Evolutionary conservation across 2,888 invertebrate species (phyloP), one percentile per base, ranked within the genome.

Genomic region (Thereva unica): DNA sequence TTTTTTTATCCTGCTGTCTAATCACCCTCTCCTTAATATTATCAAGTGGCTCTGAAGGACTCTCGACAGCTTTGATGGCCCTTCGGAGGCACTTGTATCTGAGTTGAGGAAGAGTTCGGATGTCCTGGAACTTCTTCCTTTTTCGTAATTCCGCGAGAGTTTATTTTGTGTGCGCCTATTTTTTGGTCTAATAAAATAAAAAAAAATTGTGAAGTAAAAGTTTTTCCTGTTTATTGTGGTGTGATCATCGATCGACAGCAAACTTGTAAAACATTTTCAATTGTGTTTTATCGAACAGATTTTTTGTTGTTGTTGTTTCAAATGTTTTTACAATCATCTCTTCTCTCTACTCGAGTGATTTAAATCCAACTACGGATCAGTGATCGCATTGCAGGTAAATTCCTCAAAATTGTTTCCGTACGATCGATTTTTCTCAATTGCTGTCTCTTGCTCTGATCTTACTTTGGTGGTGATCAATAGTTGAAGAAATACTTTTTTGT

Each of bases 41-140:
- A 23, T 23, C 23, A 23, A 23, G 40, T 53, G 47, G 7, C 38
- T 35, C 35, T 52, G 42, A 40, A 65, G 65, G 56, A 65, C 65
- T 65, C 55, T 37, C 41, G 42, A 69, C 61, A 64, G 55, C 66
- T 50, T 67, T 69, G 69, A 71, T 72, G 69, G 67, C 35, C 71
- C 23, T 71, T 53, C 67, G 69, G 70, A 71, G 68, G 67, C 73
- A 73, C 72, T 72, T 70, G 72, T 73, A 70, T 72, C 68, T 67
- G 7, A 69, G 69, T 69, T 71, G 68, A 73, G 69, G 72, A 73
- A 70, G 69, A 69, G 73, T 72, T 71, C 69, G 70, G 73, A 73
- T 73, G 73, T 71, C 66, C 70, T 67, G 57, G 8, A n/a, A 10
- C 12, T 42, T 38, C 65, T 69, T 67, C 63, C 70, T 67, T 66